These are phyloP conservation scores for Chelonus formosanus DNA, from an alignment of 2,888 invertebrate genomes.

Conservation along the genomic window DNA sequence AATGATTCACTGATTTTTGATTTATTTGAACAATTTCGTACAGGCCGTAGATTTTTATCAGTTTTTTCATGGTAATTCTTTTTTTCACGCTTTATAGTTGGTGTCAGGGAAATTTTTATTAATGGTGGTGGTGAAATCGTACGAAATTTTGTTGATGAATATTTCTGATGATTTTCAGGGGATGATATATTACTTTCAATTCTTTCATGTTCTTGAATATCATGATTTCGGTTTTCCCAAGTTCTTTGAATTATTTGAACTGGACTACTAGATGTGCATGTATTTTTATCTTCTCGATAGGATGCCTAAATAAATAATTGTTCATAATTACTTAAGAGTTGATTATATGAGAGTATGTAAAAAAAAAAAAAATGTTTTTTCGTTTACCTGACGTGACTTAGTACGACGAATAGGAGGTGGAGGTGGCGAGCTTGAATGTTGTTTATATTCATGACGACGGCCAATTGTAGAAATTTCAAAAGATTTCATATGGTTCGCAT, in stretches of 20 bases:
- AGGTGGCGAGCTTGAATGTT: conserved; percentile 47
- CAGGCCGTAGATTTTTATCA: conserved; percentile 1
- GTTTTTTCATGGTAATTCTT: conserved; percentile 1
- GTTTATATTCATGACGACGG: conserved; percentile 45
- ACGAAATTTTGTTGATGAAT: conserved; percentile 46
- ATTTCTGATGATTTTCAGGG: conserved; percentile 34
- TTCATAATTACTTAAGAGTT: too few relatives aligned
- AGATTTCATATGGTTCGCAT: conserved; percentile 35
- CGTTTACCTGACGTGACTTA: conserved; percentile 43
- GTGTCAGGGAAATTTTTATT: conserved; percentile 30
- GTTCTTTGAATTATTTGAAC: conserved; percentile 59
- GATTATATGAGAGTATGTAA: too few relatives aligned
- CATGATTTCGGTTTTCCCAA: conserved; percentile 57
- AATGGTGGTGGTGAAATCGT: conserved; percentile 48
- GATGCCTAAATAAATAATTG: background rate
- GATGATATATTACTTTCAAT: conserved; percentile 20
- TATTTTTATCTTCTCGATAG: conserved; percentile 46
- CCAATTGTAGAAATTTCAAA: conserved; percentile 37
- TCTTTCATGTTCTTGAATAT: conserved; percentile 44
- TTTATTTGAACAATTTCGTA: conserved; percentile 49
- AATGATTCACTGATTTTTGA: conserved; percentile 80
- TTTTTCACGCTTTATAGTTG: conserved; percentile 31
- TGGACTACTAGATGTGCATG: conserved; percentile 48
- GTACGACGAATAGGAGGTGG: conserved; percentile 57
- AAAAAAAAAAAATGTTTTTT: conserved; percentile 34